Evolutionary conservation across 2,888 invertebrate genomes (phyloP).

Genomic region (Lottia scabra): DNA sequence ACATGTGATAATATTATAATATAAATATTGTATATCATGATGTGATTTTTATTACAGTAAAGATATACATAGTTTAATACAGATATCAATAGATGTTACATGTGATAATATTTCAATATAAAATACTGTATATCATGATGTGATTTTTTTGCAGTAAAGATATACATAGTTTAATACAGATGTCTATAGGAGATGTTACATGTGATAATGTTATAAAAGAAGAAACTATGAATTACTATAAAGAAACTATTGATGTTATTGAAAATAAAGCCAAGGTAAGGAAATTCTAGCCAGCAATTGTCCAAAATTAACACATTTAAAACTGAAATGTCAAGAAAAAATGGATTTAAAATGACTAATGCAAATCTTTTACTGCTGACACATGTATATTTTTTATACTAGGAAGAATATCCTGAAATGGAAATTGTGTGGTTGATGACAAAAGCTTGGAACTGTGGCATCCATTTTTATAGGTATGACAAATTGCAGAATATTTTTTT

Average conservation of each 20-base stretch:
- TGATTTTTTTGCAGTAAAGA: constrained; percentile 45
- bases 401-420: constrained; percentile 64
- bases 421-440: constrained; percentile 67
- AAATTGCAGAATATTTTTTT: too few species aligned
- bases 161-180: constrained; percentile 60
- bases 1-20: constrained; percentile 18
- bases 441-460: constrained; percentile 66
- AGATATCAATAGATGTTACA: constrained; percentile 44
- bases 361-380: not conserved
- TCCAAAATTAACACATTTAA: not conserved
- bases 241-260: constrained; percentile 56
- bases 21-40: too few species aligned
- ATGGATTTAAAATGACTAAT: not conserved
- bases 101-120: constrained; percentile 20
- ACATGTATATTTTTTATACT: constrained; percentile 5
- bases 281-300: not conserved
- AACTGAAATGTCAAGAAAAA: too few species aligned
- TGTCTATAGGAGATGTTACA: constrained; percentile 44
- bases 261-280: constrained; percentile 53
- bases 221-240: constrained; percentile 58
- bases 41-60: constrained; percentile 42
- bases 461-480: constrained; percentile 58
- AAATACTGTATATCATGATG: too few species aligned
- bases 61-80: constrained; percentile 59
- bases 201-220: constrained; percentile 42